Evolutionary conservation across 2,113 vertebrate species (phyloP), one percentile per base, ranked within the genome.

Genomic region (Macaca mulatta): DNA sequence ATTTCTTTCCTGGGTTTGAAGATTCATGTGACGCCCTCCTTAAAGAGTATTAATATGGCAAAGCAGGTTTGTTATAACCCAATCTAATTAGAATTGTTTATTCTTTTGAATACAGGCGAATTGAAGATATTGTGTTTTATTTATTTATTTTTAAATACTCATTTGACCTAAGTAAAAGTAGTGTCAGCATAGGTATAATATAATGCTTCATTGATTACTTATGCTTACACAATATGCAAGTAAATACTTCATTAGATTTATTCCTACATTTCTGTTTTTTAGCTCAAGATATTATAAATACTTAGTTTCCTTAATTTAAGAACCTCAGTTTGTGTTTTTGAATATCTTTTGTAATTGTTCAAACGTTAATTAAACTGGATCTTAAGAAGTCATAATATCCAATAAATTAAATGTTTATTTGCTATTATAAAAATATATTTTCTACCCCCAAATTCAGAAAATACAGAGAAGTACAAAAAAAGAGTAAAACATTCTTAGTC

Each of bases 391-490:
- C n/a, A 55, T 87, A 45, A 17, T 88, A 74, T 27, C 43, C n/a
- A 88, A 55, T 89, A 91, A 74, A 80, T 87, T 82, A 92, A 84
- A 80, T 59, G 16, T 91, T 87, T 70, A 72, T 59, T 92, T 94
- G 43, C 17, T 57, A 43, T 94, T 89, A 77, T 89, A 86, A 93
- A 89, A 94, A 43, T 83, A 84, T 32, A 84, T 32, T 92, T 90
- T 32, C 67, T 96, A 38, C 14, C 93, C 18, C 72, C 55, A 92
- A 83, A 67, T 72, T 64, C 1, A 92, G 32, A 82, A 69, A 64
- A 82, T 75, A 87, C 22, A 61, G 45, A 92, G 74, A 85, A 91
- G n/a, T 82, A 90, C 14, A 48, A 80, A 81, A 88, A 67, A 10
- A 88, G 52, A 78, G 20, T 35, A 72, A 95, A 50, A 70, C 27